A percentile compares a stretch with the other conserved stretches of the same genome.
Conservation (phyloP, 2,888 invertebrate genomes). For the Ischnus inquisitorius region DNA sequence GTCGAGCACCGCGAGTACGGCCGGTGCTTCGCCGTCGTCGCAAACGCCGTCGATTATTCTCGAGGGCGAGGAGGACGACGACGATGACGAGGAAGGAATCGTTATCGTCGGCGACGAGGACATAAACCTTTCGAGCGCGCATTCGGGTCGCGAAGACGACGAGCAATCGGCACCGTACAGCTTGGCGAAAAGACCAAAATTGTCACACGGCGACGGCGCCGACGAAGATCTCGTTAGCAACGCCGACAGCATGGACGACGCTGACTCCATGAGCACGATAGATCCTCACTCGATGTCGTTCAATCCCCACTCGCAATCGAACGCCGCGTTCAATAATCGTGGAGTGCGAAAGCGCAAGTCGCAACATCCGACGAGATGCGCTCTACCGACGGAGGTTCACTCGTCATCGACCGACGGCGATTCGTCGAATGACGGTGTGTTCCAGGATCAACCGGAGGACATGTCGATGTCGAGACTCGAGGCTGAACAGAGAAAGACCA, state of each 20-base stretch:
- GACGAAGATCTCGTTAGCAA: constrained; percentile 88
- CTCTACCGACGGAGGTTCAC: constrained; percentile 87
- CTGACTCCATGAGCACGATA: constrained; percentile 81
- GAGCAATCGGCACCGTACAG: constrained; percentile 90
- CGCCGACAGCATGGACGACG: constrained; percentile 89
- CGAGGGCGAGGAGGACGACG: constrained; percentile 84
- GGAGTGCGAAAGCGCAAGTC: constrained; percentile 93
- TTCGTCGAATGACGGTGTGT: constrained; percentile 87
- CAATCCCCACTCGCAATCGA: constrained; percentile 76
- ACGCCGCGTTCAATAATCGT: constrained; percentile 77
- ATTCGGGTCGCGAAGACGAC: constrained; percentile 80
- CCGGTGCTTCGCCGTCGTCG: constrained; percentile 82
- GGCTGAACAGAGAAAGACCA: constrained; percentile 79
- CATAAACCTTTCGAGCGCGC: constrained; percentile 78
- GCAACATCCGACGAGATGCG: constrained; percentile 94
- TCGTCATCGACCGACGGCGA: constrained; percentile 88
- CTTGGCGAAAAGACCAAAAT: constrained; percentile 88
- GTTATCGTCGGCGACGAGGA: constrained; percentile 91
- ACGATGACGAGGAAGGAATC: constrained; percentile 89
- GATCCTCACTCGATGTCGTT: constrained; percentile 79
- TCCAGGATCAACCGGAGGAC: constrained; percentile 84
- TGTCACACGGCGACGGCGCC: constrained; percentile 86
- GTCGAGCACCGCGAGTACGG: constrained; percentile 86
- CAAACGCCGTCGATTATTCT: constrained; percentile 77
- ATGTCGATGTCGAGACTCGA: constrained; percentile 84